Evolutionary conservation across 1,140 invertebrate genomes (phyloP).

Genomic region (Sitobion miscanthi): DNA sequence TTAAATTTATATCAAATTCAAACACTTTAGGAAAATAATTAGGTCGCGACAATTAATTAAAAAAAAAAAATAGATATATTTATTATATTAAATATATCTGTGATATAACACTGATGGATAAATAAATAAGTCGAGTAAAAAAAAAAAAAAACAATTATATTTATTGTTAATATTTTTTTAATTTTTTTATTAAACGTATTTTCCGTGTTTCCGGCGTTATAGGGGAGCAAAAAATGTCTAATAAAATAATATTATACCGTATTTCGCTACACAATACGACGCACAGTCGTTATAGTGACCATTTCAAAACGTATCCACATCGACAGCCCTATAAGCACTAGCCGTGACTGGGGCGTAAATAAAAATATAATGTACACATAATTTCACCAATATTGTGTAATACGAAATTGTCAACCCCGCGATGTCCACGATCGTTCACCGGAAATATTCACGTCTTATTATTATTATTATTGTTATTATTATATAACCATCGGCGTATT

Average conservation of each 20-base stretch:
- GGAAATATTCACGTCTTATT: neutral
- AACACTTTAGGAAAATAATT: neutral
- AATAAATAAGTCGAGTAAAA: neutral
- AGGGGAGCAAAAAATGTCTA: neutral
- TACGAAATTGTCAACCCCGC: too few species aligned
- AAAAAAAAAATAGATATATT: neutral
- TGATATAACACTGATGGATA: too few species aligned
- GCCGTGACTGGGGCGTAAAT: neutral
- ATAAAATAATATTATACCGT: too few species aligned
- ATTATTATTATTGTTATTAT: too few species aligned
- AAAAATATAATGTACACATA: neutral
- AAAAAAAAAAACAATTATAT: neutral
- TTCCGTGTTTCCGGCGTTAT: neutral
- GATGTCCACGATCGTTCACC: too few species aligned
- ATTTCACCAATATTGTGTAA: neutral
- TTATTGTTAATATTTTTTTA: too few species aligned
- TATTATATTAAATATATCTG: too few species aligned
- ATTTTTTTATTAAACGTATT: neutral
- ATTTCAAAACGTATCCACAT: neutral
- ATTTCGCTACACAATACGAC: neutral
- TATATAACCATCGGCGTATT: neutral
- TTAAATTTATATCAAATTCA: neutral
- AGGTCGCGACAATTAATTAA: neutral
- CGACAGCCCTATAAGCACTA: neutral
- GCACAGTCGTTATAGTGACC: neutral